Base-by-base conservation (phyloP, 2,797 vertebrate species). In the Enteromius paludinosus region DNA sequence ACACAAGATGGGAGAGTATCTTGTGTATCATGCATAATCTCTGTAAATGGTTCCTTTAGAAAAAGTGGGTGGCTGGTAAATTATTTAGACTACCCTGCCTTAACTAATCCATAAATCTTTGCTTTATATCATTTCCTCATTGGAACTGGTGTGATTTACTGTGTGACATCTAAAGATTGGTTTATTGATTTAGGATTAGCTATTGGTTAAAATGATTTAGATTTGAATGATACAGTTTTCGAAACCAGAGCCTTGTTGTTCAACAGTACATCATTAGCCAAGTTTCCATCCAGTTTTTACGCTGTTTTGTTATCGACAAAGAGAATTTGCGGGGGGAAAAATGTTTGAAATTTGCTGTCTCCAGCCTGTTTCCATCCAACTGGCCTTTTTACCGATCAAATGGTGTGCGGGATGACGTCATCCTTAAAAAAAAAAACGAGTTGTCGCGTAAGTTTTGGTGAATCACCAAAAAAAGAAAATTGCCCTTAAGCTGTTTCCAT, bases 1-100 rank as follows among this genome's bases (percentile, higher is more conserved):
- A 70, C 28, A 59, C 56, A 14, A 59, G 23, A 59, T 14, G 56
- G 4, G 15, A 18, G 28, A 56, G 30, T 14, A 35, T 71, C 12
- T 73, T 35, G 49, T 73, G 20, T 43, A 38, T 6, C 1, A 6
- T 35, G 41, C 30, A 66, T 70, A 71, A 45, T 52, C 15, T 28
- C 12, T 54, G 15, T 1, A 47, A 30, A 73, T 56, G 4, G 12
- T 25, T 41, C 5, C 20, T 66, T 33, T 38, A 35, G 41, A 64
- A 66, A 56, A 23, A 6, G 2, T 23, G 56, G 14, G 17, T 74
- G 52, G n/a, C n/a, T 75, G 72, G 72, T 41, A 75, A 75, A 25
- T 59, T 11, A 74, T 74, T 25, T 59, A 41, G 30, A 59, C n/a
- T 56, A 3, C 33, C 6, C 20, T 23, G 30, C 20, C 30, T 54